These are phyloP conservation scores for Amniataba percoides DNA, from an alignment of 2,797 vertebrate species.

Conservation along the genomic window DNA sequence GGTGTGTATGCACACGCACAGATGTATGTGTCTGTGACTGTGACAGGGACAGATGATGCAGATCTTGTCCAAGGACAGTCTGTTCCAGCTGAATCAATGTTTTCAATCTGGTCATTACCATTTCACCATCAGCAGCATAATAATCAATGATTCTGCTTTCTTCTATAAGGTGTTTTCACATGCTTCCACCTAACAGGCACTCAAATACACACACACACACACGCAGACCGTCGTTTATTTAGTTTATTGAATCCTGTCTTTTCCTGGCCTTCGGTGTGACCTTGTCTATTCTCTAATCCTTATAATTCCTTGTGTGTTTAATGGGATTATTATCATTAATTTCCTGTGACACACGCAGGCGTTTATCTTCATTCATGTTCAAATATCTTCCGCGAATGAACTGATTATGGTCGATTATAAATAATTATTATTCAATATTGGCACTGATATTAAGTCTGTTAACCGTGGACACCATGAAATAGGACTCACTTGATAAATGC, in stretches of 20 bases:
- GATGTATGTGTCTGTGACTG: not conserved
- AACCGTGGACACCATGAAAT: not conserved
- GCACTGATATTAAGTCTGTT: constrained; percentile 16
- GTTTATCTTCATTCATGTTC: constrained; percentile 25
- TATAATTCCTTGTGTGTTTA: constrained; percentile 27
- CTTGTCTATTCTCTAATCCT: constrained; percentile 49
- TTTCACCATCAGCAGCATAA: constrained; percentile 54
- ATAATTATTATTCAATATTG: constrained; percentile 22
- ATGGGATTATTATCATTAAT: constrained; percentile 44
- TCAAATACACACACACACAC: no score
- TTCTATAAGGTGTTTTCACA: constrained; percentile 18
- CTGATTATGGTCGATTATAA: constrained; percentile 17
- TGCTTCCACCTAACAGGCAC: not conserved
- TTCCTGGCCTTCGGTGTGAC: constrained; percentile 33
- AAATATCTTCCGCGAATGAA: not conserved
- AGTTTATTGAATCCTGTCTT: constrained; percentile 31
- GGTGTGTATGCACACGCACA: not conserved
- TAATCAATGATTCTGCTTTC: constrained; percentile 61
- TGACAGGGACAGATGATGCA: constrained; percentile 20
- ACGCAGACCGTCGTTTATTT: constrained; percentile 20
- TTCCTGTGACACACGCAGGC: constrained; percentile 17
- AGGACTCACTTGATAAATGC: not conserved
- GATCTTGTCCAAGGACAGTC: constrained; percentile 56
- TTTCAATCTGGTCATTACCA: constrained; percentile 62
- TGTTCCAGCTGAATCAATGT: constrained; percentile 57